Conservation (phyloP, 1,140 invertebrate genomes). For the Aphelenchoides avenae region DNA sequence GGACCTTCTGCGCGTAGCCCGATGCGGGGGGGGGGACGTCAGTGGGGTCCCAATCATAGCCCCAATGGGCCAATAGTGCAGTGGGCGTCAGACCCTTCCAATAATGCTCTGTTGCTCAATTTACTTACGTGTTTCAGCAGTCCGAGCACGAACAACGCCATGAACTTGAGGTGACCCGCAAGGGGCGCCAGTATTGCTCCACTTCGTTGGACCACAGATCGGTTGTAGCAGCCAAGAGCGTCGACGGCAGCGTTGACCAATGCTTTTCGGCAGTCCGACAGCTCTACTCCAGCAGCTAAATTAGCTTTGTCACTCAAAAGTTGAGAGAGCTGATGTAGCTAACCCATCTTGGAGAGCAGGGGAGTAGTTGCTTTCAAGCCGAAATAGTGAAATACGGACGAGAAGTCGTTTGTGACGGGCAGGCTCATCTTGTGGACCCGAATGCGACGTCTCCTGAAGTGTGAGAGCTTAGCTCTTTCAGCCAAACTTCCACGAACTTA, state of each 20-base stretch:
- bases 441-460: conserved; percentile 81
- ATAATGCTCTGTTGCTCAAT: too few relatives aligned
- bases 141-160: conserved; percentile 81
- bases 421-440: conserved; percentile 92
- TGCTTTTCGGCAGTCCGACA: conserved; percentile 89
- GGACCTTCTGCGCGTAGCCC: too few relatives aligned
- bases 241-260: conserved; percentile 90
- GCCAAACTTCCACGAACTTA: conserved; percentile 65
- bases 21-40: too few relatives aligned
- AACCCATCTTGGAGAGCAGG: conserved; percentile 63
- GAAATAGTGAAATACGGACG: conserved; percentile 81
- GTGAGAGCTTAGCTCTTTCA: not conserved
- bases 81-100: too few relatives aligned
- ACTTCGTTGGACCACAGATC: conserved; percentile 62
- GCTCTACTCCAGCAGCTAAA: conserved; percentile 70
- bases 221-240: conserved; percentile 75
- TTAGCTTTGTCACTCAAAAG: too few relatives aligned
- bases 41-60: too few relatives aligned
- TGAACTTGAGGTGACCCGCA: conserved; percentile 72
- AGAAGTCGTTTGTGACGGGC: conserved; percentile 76
- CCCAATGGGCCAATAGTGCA: too few relatives aligned
- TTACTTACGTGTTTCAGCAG: conserved; percentile 82
- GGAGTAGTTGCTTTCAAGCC: conserved; percentile 90
- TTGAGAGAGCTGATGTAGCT: too few relatives aligned
- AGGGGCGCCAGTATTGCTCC: conserved; percentile 63